These are phyloP conservation scores for Rhinoptilus africanus DNA, from an alignment of 2,113 vertebrate genomes.

Conservation along the genomic window DNA sequence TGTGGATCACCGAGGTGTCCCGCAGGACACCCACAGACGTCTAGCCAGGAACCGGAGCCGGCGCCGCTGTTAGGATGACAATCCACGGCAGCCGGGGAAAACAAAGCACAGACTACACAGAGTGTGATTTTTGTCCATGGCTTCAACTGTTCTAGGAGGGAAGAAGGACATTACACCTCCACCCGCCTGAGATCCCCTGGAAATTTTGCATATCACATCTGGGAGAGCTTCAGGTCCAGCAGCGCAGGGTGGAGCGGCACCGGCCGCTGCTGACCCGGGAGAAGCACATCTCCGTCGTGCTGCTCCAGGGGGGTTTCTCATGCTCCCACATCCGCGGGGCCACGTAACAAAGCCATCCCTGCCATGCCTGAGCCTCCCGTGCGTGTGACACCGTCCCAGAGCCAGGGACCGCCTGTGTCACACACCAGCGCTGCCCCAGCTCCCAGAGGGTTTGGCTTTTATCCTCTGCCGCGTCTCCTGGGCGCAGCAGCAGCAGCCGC, in stretches of 20 bases:
- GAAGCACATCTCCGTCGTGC: fast-evolving
- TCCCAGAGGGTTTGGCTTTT: not conserved
- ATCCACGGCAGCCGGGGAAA: not conserved
- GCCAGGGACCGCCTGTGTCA: not conserved
- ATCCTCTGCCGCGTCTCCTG: not conserved
- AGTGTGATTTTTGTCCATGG: fast-evolving
- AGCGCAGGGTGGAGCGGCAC: not conserved
- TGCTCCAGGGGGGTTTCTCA: fast-evolving
- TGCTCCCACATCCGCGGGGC: not conserved
- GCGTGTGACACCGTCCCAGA: not conserved
- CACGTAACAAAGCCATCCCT: not conserved
- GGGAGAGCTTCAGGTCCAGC: not conserved
- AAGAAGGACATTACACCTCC: not conserved
- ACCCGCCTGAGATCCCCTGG: not conserved
- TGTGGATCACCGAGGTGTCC: fast-evolving
- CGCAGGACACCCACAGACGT: not conserved
- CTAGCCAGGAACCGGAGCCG: not conserved
- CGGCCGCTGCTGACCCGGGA: fast-evolving
- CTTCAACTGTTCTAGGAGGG: not conserved
- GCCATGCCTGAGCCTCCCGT: not conserved
- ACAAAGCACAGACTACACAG: not conserved
- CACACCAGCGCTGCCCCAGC: not conserved
- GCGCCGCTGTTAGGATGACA: fast-evolving
- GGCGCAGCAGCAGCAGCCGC: not conserved
- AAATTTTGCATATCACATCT: not conserved